Percentiles rank a stretch among this genome's conserved stretches.
These are phyloP conservation scores for Hydra vulgaris DNA, from an alignment of 30 jellyfish, hydroid and myxozoan genomes.

Conservation along the genomic window DNA sequence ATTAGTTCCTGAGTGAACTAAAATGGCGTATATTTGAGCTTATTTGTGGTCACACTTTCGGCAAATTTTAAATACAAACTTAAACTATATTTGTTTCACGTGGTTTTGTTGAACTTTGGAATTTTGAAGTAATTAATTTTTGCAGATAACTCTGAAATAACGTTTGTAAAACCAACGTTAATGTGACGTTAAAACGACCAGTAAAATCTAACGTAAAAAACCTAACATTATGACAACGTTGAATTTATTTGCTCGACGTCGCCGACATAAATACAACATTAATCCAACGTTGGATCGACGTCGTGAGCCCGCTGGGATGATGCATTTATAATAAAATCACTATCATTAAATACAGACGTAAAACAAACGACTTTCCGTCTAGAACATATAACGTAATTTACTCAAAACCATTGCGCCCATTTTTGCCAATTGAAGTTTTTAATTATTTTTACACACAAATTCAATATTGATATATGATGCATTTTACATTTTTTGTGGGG, in stretches of 20 bases:
- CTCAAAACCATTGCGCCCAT: too few relatives aligned
- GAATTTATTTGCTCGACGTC: neutral
- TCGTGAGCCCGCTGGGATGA: too few relatives aligned
- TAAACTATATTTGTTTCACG: neutral
- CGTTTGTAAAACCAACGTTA: neutral
- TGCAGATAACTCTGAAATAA: neutral
- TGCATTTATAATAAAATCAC: too few relatives aligned
- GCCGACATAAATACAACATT: neutral
- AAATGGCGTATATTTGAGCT: neutral
- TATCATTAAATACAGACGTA: too few relatives aligned
- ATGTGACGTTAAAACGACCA: neutral
- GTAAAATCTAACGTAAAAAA: neutral
- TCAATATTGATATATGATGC: too few relatives aligned
- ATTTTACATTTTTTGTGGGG: too few relatives aligned
- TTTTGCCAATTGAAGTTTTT: too few relatives aligned
- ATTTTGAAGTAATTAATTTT: neutral
- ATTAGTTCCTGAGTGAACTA: neutral
- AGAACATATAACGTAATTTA: too few relatives aligned
- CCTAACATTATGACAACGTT: neutral
- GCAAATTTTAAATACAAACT: neutral
- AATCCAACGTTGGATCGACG: too few relatives aligned
- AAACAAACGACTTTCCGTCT: too few relatives aligned
- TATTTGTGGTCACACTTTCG: neutral
- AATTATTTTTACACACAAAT: too few relatives aligned
- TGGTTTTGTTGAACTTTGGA: neutral